Base-by-base conservation (phyloP, 1,140 invertebrate species). In the Bombus picipes region DNA sequence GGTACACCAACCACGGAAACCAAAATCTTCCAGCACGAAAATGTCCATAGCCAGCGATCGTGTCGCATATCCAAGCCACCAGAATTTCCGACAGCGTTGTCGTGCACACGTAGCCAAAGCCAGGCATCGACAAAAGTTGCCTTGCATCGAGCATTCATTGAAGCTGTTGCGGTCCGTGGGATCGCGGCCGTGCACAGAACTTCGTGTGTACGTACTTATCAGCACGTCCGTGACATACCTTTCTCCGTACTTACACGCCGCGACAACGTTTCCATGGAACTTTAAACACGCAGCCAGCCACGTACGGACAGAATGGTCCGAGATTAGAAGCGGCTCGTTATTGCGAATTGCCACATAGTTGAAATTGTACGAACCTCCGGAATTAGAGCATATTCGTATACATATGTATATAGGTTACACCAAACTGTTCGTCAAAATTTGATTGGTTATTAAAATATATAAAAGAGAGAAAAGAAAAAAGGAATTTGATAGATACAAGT, bases 251-350 rank as follows among this genome's bases (percentile, higher is more conserved):
- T 87, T 73, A 75, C 81, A 75, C 32, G 53, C n/a, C 25, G 41
- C 37, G 78, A 37, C 32, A 43, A 82, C 66, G 80, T 83, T 88
- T 39, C 47, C 71, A 34, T 72, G 85, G 87, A 87, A 84, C 84
- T 89, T 89, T 81, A 76, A 89, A 87, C 81, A 68, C 66, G 81
- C 78, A 43, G 65, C 77, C 81, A 83, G 57, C 71, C 81, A 80
- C 76, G 72, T 72, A 81, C 73, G 65, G 84, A 68, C 77, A 66
- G 57, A 89, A 89, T 84, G 70, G 87, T 79, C 81, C 74, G 87
- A 89, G 87, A 89, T 89, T 89, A 89, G 84, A 89, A 89, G 77
- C 84, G 81, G 53, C 68, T 74, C 81, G 81, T 89, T 87, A 89
- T 89, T 89, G 85, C 88, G 37, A 89, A 80, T 86, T 89, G 82